These are phyloP conservation scores for Aplysia californica DNA, from an alignment of 1,140 invertebrate genomes.

Conservation along the genomic window DNA sequence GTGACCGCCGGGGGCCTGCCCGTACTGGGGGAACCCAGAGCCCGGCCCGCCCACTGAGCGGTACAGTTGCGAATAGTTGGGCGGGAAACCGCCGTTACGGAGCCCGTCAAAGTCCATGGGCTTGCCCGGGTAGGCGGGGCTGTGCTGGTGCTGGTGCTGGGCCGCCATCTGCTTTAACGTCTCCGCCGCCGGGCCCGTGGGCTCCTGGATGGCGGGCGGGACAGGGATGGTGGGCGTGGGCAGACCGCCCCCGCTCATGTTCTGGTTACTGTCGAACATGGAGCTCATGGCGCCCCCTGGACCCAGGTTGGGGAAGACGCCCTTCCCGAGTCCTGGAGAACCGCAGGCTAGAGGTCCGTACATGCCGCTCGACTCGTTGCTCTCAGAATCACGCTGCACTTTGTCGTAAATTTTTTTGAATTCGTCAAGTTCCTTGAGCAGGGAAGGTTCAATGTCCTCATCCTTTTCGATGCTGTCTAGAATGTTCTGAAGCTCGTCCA, in stretches of 20 bases:
- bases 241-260: slow-evolving; percentile 25
- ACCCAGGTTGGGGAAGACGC: slow-evolving; percentile 31
- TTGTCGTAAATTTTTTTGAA: slow-evolving; percentile 57
- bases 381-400: slow-evolving; percentile 46
- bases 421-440: slow-evolving; percentile 84
- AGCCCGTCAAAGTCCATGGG: slow-evolving; percentile 60
- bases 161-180: slow-evolving; percentile 96
- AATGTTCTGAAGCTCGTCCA: slow-evolving; percentile 47
- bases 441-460: slow-evolving; percentile 82
- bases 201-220: slow-evolving; percentile 31
- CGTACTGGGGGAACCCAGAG: too few species aligned
- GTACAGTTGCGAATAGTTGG: slow-evolving; percentile 32
- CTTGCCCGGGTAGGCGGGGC: slow-evolving; percentile 55
- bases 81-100: slow-evolving; percentile 21
- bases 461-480: slow-evolving; percentile 84
- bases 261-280: slow-evolving; percentile 18
- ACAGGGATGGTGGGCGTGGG: slow-evolving; percentile 37
- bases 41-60: slow-evolving; percentile 6
- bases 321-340: slow-evolving; percentile 48
- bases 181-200: slow-evolving; percentile 84
- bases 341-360: slow-evolving; percentile 44
- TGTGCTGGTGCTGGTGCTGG: slow-evolving; percentile 90
- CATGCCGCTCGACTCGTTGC: slow-evolving; percentile 43
- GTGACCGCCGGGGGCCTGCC: slow-evolving; percentile 29
- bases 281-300: slow-evolving; percentile 9